A percentile compares a stretch with the other conserved stretches of the same genome.
Evolutionary conservation across 2,888 invertebrate genomes (phyloP).

Genomic region (Ephialtes manifestator): DNA sequence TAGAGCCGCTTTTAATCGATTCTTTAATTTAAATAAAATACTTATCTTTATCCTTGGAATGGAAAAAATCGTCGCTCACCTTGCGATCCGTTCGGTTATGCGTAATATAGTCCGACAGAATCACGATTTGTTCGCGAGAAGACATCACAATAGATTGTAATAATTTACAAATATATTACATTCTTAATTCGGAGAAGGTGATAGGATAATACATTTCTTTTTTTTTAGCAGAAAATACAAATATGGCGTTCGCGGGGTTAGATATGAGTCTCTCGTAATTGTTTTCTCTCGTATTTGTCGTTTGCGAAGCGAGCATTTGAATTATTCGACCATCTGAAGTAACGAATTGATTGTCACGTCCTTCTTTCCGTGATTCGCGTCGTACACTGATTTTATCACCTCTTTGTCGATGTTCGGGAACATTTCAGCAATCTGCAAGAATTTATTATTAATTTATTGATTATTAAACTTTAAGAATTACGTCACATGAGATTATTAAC

Average conservation of each 20-base stretch:
- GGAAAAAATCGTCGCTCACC: constrained; percentile 46
- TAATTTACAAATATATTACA: constrained; percentile 82
- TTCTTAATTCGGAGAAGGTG: constrained; percentile 62
- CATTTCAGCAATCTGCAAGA: constrained; percentile 95
- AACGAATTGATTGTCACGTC: constrained; percentile 96
- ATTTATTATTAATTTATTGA: too few relatives aligned
- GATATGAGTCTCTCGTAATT: constrained; percentile 51
- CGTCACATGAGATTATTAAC: too few relatives aligned
- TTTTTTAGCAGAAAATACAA: constrained; percentile 80
- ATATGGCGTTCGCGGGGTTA: constrained; percentile 70
- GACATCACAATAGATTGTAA: constrained; percentile 68
- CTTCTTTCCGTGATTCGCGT: constrained; percentile 96
- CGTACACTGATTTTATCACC: constrained; percentile 95
- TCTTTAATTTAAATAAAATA: constrained; percentile 46
- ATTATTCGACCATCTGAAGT: constrained; percentile 94
- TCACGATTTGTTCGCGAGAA: constrained; percentile 51
- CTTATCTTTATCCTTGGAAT: constrained; percentile 62
- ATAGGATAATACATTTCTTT: constrained; percentile 59
- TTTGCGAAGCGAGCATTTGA: constrained; percentile 24
- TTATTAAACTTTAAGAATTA: too few relatives aligned
- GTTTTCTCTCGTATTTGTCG: constrained; percentile 33
- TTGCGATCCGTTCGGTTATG: constrained; percentile 20
- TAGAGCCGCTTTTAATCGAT: constrained; percentile 40
- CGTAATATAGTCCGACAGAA: constrained; percentile 9
- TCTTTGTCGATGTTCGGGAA: constrained; percentile 98